Conservation (phyloP, 2,113 vertebrate genomes). For the Heterocephalus glaber region DNA sequence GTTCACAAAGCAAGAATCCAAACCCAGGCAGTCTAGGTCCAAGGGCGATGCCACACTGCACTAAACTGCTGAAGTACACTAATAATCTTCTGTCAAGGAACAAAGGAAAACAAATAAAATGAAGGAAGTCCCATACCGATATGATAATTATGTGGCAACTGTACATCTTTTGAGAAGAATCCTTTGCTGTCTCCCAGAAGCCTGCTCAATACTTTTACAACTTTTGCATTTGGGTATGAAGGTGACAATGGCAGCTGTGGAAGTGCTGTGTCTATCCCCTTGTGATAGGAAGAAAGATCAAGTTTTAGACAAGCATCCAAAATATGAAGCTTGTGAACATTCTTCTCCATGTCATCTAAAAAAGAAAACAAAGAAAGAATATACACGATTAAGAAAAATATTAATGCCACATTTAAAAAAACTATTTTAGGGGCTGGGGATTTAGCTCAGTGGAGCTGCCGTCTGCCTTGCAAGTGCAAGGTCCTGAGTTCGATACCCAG, state of each 20-base stretch:
- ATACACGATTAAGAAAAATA: neutral
- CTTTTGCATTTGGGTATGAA: slow-evolving; percentile 30
- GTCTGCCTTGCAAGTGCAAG: no score
- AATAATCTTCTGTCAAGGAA: neutral
- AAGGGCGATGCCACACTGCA: neutral
- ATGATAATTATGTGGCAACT: slow-evolving; percentile 86
- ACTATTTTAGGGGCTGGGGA: no score
- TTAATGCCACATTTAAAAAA: neutral
- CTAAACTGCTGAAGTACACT: neutral
- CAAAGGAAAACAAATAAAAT: neutral
- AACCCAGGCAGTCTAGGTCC: neutral
- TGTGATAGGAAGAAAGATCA: slow-evolving; percentile 81
- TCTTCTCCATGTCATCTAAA: slow-evolving; percentile 51
- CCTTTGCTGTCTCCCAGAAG: slow-evolving; percentile 80
- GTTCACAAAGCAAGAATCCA: neutral
- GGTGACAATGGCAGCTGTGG: neutral
- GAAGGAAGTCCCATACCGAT: slow-evolving; percentile 83
- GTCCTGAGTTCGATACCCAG: no score
- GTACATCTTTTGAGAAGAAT: slow-evolving; percentile 84
- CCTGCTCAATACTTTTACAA: slow-evolving; percentile 80
- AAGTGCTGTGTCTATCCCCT: neutral
- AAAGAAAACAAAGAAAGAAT: neutral
- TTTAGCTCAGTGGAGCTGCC: no score
- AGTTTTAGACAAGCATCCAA: slow-evolving; percentile 90
- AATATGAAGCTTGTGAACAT: slow-evolving; percentile 44